Percentiles rank a stretch among this genome's conserved stretches.
These are phyloP conservation scores for Heterodera carotae DNA, from an alignment of 1,140 invertebrate species.

Conservation along the genomic window DNA sequence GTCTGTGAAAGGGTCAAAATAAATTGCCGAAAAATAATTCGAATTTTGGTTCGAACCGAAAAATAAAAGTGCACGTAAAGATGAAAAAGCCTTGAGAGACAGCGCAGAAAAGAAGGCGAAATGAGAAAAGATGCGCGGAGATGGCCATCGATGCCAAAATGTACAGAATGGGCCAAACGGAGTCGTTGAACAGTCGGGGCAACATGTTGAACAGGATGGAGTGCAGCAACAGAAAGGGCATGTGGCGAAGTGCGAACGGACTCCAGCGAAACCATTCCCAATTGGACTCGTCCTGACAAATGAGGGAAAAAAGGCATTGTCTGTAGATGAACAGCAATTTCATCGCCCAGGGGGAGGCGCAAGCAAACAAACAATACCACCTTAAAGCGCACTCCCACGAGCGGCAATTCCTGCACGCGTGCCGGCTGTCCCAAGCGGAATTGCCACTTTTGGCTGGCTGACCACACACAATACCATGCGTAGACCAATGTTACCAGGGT, in stretches of 20 bases:
- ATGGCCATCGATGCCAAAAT: slow-evolving; percentile 49
- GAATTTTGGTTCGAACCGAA: slow-evolving; percentile 31
- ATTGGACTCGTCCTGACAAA: slow-evolving; percentile 58
- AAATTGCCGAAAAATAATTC: not conserved
- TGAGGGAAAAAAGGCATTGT: too few species aligned
- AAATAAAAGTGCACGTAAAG: slow-evolving; percentile 49
- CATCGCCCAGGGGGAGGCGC: too few species aligned
- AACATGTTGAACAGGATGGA: slow-evolving; percentile 59
- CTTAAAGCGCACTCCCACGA: slow-evolving; percentile 55
- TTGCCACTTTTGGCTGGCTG: slow-evolving; percentile 49
- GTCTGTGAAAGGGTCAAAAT: slow-evolving; percentile 34
- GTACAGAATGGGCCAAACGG: slow-evolving; percentile 43
- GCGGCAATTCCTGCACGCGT: slow-evolving; percentile 39
- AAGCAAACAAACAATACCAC: slow-evolving; percentile 22
- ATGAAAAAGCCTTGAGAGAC: slow-evolving; percentile 56
- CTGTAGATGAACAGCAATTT: too few species aligned
- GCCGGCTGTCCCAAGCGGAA: slow-evolving; percentile 59
- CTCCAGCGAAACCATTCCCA: slow-evolving; percentile 64
- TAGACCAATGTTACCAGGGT: slow-evolving; percentile 45
- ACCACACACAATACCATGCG: slow-evolving; percentile 59
- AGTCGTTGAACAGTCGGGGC: slow-evolving; percentile 36
- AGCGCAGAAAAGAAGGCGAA: slow-evolving; percentile 49
- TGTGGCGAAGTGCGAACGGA: slow-evolving; percentile 52
- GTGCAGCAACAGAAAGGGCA: slow-evolving; percentile 53
- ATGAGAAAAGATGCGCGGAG: slow-evolving; percentile 53